Base-by-base conservation (phyloP, 1,140 invertebrate species). In the Tetramorium alpestre region DNA sequence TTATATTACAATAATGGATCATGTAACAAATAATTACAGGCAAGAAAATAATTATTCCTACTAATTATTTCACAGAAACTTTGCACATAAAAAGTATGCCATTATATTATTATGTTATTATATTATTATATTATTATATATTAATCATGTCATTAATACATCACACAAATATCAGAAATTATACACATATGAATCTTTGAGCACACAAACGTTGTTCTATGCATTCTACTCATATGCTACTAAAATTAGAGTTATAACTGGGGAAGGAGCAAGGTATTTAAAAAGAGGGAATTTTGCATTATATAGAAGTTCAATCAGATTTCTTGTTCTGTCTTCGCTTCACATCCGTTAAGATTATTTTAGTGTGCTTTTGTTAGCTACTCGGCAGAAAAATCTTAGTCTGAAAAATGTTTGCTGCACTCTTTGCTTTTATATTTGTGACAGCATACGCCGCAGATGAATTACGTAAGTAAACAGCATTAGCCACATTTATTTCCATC, bases 301-400 rank as follows among this genome's bases (percentile, higher is more conserved):
- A 94, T 86, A 93, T 93, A 91, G 87, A 87, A 91, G 91, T 85
- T 82, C 73, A 56, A 16, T 62, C 22, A 38, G 38, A 22, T 67
- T 81, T 93, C 72, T 41, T 65, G 80, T 75, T 69, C 33, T 41
- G 28, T 0, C 4, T 51, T 5, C 0, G 22, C 8, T 1, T 6
- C 11, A 72, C 49, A 13, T n/a, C n/a, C 5, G 0, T 41, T 22
- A 58, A 13, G 0, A 58, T 33, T 0, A 1, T 22, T 58, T 28
- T 41, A 1, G n/a, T 60, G 13, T 41, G 11, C 7, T 47, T 10
- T 28, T 3, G 13, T 22, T 47, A 6, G 41, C 4, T 16, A 8
- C 7, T 72, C 10, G 3, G 16, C 3, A 25, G n/a, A 0, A 22
- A 56, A 41, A 28, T 58, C 7, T 41, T 22, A 28, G 28, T 38